Evolutionary conservation across 2,113 vertebrate species (phyloP).

Genomic region (Pituophis catenifer): DNA sequence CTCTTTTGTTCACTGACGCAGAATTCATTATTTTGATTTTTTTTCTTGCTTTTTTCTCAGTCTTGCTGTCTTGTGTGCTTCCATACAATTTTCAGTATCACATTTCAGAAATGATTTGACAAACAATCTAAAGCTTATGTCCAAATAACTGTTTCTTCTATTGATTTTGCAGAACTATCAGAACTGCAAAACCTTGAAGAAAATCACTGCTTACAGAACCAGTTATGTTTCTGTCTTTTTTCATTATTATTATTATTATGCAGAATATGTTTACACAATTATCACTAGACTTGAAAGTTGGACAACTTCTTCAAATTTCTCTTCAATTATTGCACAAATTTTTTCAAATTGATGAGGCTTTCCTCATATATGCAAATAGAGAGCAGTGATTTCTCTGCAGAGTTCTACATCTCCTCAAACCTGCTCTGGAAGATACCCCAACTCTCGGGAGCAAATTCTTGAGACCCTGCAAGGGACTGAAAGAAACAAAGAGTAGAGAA

Average conservation of each 20-base stretch:
- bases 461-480: background rate
- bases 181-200: constrained; percentile 10
- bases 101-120: constrained; percentile 32
- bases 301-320: background rate
- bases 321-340: background rate
- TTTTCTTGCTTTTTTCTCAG: background rate
- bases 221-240: background rate
- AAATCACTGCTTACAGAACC: background rate
- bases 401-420: background rate
- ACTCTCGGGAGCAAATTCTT: background rate
- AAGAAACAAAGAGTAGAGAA: background rate
- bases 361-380: background rate
- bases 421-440: background rate
- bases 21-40: background rate
- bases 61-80: background rate
- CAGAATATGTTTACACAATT: constrained; percentile 12
- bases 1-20: background rate
- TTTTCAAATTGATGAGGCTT: background rate
- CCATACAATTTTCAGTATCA: constrained; percentile 17
- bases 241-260: background rate
- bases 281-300: background rate
- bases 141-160: background rate
- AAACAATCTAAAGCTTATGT: constrained; percentile 8
- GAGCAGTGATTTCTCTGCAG: background rate
- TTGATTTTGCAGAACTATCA: background rate